Percentiles rank a stretch among this genome's conserved stretches.
These are phyloP conservation scores for Pristiophorus japonicus DNA, from an alignment of 2,113 vertebrate species.

Conservation along the genomic window DNA sequence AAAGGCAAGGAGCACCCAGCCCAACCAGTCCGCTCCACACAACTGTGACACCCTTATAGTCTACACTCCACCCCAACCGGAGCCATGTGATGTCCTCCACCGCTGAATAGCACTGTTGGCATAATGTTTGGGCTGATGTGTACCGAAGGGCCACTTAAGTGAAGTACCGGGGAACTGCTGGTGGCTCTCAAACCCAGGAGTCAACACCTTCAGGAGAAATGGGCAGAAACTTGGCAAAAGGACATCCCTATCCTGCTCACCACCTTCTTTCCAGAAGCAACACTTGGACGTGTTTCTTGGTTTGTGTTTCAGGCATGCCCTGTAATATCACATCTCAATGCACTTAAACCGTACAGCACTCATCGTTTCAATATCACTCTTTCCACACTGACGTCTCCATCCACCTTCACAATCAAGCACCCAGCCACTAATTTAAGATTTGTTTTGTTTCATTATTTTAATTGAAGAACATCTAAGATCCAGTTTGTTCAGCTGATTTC, in stretches of 20 bases:
- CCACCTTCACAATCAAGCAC: not conserved
- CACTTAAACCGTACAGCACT: not conserved
- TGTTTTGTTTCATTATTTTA: not conserved
- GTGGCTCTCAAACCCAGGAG: not conserved
- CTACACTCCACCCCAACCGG: too few relatives aligned
- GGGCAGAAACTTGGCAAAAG: not conserved
- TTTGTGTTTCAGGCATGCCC: not conserved
- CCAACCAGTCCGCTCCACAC: too few relatives aligned
- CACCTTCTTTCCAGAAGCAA: not conserved
- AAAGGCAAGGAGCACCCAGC: too few relatives aligned
- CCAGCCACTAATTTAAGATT: not conserved
- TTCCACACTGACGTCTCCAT: not conserved
- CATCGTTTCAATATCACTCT: not conserved
- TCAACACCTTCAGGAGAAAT: not conserved
- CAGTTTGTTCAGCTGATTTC: not conserved
- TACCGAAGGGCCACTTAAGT: too few relatives aligned
- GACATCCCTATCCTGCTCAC: not conserved
- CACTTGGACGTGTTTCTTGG: not conserved
- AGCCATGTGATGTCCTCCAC: too few relatives aligned
- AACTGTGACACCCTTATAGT: too few relatives aligned
- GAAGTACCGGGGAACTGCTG: too few relatives aligned
- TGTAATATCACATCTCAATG: not conserved
- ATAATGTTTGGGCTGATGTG: too few relatives aligned
- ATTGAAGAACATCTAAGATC: not conserved
- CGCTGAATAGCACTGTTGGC: not conserved